Base-by-base conservation (phyloP, 2,797 vertebrate species). In the Crocodylus rhombifer region DNA sequence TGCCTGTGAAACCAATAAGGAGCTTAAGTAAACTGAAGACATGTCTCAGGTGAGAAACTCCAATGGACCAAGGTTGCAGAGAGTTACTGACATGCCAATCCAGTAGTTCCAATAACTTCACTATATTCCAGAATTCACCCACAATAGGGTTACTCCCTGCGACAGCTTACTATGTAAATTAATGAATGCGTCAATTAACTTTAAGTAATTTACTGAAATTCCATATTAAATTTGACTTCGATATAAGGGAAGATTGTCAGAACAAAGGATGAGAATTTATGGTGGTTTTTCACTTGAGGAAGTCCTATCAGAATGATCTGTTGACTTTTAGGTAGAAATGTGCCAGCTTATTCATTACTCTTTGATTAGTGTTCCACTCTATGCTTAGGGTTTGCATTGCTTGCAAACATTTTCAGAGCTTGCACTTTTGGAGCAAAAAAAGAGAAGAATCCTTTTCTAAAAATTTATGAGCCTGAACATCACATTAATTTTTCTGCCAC, bases 131-230 rank as follows among this genome's bases (percentile, higher is more conserved):
- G 58, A 73, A 75, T 88, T 92, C 55, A 51, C 87, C 71, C 89
- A 87, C 61, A 82, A 14, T 4, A 78, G 82, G 51, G 36, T 88
- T 93, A 91, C 58, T 81, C 28, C 79, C 88, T 64, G 80, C 73
- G 91, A 93, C 64, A 95, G 80, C 28, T 89, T 42, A 26, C 69
- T 89, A 87, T 80, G 87, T 88, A 92, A 95, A 91, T 92, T 96
- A 96, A 95, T 3, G 6, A 95, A 88, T 78, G 88, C 91, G 89
- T 94, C 92, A 93, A 96, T 96, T 94, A 94, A 91, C 74, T 95
- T 93, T 79, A 92, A 51, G 85, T 92, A 78, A 76, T 88, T 80
- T 87, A 91, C 90, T 93, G 96, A 95, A 96, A 30, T 60, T 67
- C 85, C 89, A 60, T 93, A 96, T 93, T 95, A 94, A 93, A 94